A percentile compares a stretch with the other conserved stretches of the same genome.
Evolutionary conservation across 2,888 invertebrate species (phyloP).

Genomic region (Eupithecia vulgata): DNA sequence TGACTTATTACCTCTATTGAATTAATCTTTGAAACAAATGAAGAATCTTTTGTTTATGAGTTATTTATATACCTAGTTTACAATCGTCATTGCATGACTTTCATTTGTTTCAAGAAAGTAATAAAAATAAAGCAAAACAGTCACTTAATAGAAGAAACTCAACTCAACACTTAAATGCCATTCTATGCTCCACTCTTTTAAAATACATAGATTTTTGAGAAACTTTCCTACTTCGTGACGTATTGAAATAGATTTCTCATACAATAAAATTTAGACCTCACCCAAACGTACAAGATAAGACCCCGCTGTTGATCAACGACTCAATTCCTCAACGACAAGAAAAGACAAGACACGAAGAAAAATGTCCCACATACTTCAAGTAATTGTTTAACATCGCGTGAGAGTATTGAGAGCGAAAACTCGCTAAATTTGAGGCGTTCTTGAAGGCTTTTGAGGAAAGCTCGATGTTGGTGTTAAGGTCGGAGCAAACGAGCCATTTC

Average conservation of each 20-base stretch:
- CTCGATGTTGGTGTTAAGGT: slow-evolving; percentile 73
- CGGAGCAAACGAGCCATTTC: not conserved
- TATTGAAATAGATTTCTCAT: not conserved
- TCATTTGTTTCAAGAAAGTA: not conserved
- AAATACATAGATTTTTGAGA: not conserved
- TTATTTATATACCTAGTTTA: not conserved
- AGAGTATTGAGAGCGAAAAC: slow-evolving; percentile 81
- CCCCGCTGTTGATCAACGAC: slow-evolving; percentile 22
- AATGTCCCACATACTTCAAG: slow-evolving; percentile 65
- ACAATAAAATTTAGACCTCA: not conserved
- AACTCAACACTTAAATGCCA: not conserved
- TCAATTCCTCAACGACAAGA: slow-evolving; percentile 22
- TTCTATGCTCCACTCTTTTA: too few species aligned
- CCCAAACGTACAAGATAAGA: slow-evolving; percentile 15
- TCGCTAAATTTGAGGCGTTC: slow-evolving; percentile 82
- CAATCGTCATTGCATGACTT: not conserved
- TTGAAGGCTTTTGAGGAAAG: slow-evolving; percentile 80
- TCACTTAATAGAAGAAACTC: not conserved
- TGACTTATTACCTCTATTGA: too few species aligned
- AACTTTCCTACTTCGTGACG: not conserved
- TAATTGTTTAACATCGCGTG: slow-evolving; percentile 75
- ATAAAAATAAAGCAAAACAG: not conserved
- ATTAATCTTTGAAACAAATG: too few species aligned
- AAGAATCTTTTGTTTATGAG: too few species aligned
- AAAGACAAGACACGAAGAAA: slow-evolving; percentile 51